Base-by-base conservation (phyloP, 2,113 vertebrate genomes). In the Asarcornis scutulata region DNA sequence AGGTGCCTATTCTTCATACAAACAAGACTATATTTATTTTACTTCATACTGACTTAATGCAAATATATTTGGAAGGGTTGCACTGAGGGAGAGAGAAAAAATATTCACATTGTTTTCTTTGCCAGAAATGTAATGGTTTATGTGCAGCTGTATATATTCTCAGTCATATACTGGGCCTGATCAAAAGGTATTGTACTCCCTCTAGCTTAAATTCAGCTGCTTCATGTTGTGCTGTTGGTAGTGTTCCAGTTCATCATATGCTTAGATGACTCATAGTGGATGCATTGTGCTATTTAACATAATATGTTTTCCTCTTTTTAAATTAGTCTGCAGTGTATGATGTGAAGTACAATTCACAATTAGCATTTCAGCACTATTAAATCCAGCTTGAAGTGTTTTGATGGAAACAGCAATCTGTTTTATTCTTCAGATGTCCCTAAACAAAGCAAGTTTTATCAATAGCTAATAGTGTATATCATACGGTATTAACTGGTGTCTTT, bases 161-260 rank as follows among this genome's bases (percentile, higher is more conserved):
- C 55, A 83, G 63, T 62, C 50, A 76, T 83, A 88, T 81, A 66
- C 77, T 88, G 77, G 63, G 62, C 75, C 84, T 79, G 89, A 95
- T 97, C 77, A 95, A 95, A 97, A 97, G 85, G 69, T 75, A 73
- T 86, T 97, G 86, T 92, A 93, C 78, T 97, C 92, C 86, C 84
- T 97, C 95, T 97, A 96, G 94, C 83, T 96, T 97, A 96, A 92
- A 96, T 93, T 97, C 80, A 95, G 60, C 87, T 96, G 81, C 93
- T 93, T 72, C 83, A 22, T 95, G 62, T 92, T 95, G 64, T 91
- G 64, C 89, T 95, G 81, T 91, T 96, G 94, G 72, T 95, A 88
- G 94, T 95, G 67, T 95, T 97, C 86, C 92, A 96, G 90, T 78
- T 97, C 89, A 94, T 96, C 85, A 72, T 91, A 86, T 95, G 81